Conservation (phyloP, 2,888 invertebrate genomes). For the Tachina grossa region DNA sequence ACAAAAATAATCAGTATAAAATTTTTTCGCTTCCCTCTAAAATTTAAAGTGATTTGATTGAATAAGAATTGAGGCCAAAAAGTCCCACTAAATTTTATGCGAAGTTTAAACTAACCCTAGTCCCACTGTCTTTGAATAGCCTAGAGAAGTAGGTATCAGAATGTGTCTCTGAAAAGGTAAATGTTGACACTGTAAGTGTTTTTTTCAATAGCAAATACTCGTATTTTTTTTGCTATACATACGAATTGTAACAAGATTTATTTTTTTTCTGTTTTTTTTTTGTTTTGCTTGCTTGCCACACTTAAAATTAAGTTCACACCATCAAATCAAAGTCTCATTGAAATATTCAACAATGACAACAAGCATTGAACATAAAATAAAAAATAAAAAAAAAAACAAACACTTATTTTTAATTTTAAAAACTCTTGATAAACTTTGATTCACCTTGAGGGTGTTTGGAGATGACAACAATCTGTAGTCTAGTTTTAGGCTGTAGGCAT, state of each 20-base stretch:
- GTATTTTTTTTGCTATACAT: constrained; percentile 1
- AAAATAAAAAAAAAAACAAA: constrained; percentile 9
- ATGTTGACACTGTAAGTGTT: constrained; percentile 66
- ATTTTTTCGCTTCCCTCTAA: too few species aligned
- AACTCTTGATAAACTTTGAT: constrained; percentile 50
- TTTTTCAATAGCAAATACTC: constrained; percentile 41
- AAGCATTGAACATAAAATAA: background rate
- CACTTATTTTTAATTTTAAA: constrained; percentile 12
- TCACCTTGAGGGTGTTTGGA: constrained; percentile 49
- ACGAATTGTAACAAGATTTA: constrained; percentile 2
- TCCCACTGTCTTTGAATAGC: constrained; percentile 35
- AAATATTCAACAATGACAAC: constrained; percentile 34
- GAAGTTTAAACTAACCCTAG: background rate
- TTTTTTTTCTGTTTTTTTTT: background rate
- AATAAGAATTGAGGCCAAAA: too few species aligned
- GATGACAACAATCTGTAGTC: constrained; percentile 1
- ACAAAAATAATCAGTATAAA: too few species aligned
- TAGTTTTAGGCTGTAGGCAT: constrained; percentile 38
- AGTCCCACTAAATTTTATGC: too few species aligned
- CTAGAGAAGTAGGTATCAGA: background rate
- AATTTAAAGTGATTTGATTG: too few species aligned
- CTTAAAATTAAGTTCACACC: constrained; percentile 42
- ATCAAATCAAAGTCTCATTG: constrained; percentile 40
- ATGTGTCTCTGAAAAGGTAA: constrained; percentile 43
- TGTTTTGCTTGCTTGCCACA: background rate